A percentile compares a stretch with the other conserved stretches of the same genome.
These are phyloP conservation scores for Drosophila multiciliata DNA, from an alignment of 2,888 invertebrate genomes.

Conservation along the genomic window DNA sequence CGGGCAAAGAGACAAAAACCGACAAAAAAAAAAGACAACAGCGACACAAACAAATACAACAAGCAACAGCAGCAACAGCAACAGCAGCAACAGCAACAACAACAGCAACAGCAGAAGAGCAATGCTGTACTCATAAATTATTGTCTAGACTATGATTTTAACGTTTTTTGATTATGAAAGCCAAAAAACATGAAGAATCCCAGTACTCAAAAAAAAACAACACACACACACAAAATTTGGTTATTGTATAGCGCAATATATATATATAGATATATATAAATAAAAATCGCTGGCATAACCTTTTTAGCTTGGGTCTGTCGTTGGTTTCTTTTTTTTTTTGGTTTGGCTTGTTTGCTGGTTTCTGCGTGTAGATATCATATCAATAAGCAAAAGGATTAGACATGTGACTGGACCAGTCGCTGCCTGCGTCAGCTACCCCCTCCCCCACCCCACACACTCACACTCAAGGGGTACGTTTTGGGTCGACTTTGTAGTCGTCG, in stretches of 20 bases:
- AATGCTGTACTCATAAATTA: constrained; percentile 82
- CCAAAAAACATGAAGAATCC: constrained; percentile 53
- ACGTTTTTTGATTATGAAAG: constrained; percentile 84
- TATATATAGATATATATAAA: constrained; percentile 51
- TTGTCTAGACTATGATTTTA: constrained; percentile 85
- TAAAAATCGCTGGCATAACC: constrained; percentile 73
- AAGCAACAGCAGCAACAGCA: not conserved
- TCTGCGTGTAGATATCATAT: constrained; percentile 77
- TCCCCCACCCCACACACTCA: not conserved
- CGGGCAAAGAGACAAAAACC: constrained; percentile 61
- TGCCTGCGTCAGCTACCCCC: constrained; percentile 9
- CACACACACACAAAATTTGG: constrained; percentile 3
- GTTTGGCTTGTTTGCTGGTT: constrained; percentile 41
- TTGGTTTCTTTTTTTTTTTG: constrained; percentile 20
- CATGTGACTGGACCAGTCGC: constrained; percentile 74
- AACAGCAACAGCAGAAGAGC: constrained; percentile 39
- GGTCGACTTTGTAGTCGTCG: constrained; percentile 57
- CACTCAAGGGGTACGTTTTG: constrained; percentile 56
- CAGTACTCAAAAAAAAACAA: not conserved
- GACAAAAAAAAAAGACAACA: constrained; percentile 26
- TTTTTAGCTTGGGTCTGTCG: constrained; percentile 35
- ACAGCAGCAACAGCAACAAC: not conserved
- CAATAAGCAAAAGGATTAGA: constrained; percentile 81
- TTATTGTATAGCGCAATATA: constrained; percentile 65
- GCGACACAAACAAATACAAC: constrained; percentile 5